phyloP scores from a whole-genome alignment of 92 coral and sea anemone species.

The Pocillopora meandrina region DNA sequence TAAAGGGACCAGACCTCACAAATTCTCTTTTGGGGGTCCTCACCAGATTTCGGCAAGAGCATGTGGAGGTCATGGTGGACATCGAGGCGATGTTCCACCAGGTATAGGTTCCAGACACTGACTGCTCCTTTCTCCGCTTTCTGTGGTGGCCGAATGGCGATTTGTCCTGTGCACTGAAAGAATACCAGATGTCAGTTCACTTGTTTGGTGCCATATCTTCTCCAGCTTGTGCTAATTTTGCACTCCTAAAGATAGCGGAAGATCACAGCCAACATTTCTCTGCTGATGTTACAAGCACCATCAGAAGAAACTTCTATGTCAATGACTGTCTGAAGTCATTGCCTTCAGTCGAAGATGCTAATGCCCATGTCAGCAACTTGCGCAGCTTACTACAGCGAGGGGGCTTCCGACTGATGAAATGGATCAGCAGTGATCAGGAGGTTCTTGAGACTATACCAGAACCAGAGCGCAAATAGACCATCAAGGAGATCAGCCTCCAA shows the following conservation, averaged over 20 bases:
- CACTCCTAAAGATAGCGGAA: constrained; percentile 6
- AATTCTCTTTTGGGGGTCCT: constrained; percentile 24
- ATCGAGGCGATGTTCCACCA: constrained; percentile 22
- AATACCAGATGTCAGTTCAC: constrained; percentile 28
- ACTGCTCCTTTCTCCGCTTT: constrained; percentile 13
- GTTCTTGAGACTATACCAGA: no score
- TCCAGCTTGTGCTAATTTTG: not conserved
- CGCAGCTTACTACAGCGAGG: constrained; percentile 22
- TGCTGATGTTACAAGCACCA: not conserved
- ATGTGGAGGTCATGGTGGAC: constrained; percentile 27
- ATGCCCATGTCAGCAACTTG: constrained; percentile 2
- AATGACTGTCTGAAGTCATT: not conserved
- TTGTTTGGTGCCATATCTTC: constrained; percentile 20
- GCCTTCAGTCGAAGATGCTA: not conserved
- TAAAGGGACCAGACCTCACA: not conserved
- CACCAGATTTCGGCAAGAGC: constrained; percentile 22
- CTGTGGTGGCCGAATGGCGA: constrained; percentile 34
- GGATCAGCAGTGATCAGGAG: constrained; percentile 6
- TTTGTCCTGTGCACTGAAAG: not conserved
- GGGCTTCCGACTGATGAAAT: constrained; percentile 46
- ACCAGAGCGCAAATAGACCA: no score
- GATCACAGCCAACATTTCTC: constrained; percentile 14
- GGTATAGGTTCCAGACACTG: constrained; percentile 21
- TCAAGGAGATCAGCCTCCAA: no score
- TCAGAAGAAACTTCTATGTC: not conserved